Evolutionary conservation across 2,113 vertebrate species (phyloP).

Genomic region (Puma concolor): DNA sequence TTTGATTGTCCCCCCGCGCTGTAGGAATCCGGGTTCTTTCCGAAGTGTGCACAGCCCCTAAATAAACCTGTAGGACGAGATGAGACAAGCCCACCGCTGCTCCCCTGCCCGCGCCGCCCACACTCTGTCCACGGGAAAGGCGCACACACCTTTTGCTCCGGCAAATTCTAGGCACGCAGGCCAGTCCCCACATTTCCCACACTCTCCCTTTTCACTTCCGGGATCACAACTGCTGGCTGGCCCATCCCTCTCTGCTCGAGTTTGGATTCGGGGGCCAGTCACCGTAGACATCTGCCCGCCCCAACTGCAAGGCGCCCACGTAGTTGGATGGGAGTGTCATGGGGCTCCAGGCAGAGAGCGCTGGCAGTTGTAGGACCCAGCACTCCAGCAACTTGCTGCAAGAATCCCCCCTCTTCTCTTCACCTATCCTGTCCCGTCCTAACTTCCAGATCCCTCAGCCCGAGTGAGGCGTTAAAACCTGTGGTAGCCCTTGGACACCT

Average conservation of each 20-base stretch:
- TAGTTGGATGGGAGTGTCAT: background rate
- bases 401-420: background rate
- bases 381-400: background rate
- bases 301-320: background rate
- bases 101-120: background rate
- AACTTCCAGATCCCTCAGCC: background rate
- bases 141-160: background rate
- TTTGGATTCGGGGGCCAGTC: background rate
- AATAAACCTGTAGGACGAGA: background rate
- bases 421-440: background rate
- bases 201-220: background rate
- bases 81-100: background rate
- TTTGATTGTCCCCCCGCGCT: no score
- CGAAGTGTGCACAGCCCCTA: background rate
- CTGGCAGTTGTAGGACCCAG: background rate
- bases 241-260: background rate
- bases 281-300: background rate
- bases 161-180: background rate
- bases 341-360: background rate
- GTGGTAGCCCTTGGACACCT: background rate
- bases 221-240: background rate
- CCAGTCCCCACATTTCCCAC: background rate
- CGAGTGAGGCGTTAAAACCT: background rate
- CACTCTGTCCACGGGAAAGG: background rate
- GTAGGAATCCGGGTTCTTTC: background rate